Conservation (phyloP, 92 coral and sea anemone species). For the Scolanthus callimorphus region DNA sequence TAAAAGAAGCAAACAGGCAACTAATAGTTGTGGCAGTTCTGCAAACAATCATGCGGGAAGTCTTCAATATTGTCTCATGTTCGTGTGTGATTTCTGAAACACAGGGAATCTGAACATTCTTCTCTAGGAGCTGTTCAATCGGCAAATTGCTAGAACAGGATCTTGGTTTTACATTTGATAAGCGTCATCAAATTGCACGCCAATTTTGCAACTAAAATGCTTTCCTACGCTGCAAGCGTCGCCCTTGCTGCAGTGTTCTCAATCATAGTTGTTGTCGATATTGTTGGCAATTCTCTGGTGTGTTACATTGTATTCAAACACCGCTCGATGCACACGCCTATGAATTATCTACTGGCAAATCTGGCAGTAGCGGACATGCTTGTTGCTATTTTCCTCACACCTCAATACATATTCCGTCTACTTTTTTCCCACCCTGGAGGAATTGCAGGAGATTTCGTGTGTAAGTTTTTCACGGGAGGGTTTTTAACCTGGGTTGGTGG, state of each 20-base stretch:
- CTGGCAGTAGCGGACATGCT: constrained; percentile 15
- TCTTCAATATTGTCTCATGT: too few relatives aligned
- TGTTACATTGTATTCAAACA: not conserved
- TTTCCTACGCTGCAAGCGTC: not conserved
- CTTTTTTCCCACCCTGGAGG: constrained; percentile 12
- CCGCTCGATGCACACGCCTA: constrained; percentile 12
- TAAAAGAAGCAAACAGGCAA: too few relatives aligned
- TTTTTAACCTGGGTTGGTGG: constrained; percentile 15
- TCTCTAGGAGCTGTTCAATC: too few relatives aligned
- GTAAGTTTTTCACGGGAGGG: constrained; percentile 22
- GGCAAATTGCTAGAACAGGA: too few relatives aligned
- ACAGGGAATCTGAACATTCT: too few relatives aligned
- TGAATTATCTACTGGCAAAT: constrained; percentile 17
- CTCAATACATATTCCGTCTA: constrained; percentile 20
- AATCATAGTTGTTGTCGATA: not conserved
- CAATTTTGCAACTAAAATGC: constrained; percentile 1
- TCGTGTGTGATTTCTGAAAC: too few relatives aligned
- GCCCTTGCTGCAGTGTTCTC: constrained; percentile 2
- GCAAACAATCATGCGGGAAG: too few relatives aligned
- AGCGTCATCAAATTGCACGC: too few relatives aligned
- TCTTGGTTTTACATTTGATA: too few relatives aligned
- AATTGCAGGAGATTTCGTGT: constrained; percentile 6
- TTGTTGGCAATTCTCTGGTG: constrained; percentile 12
- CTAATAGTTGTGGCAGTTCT: too few relatives aligned
- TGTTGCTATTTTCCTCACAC: constrained; percentile 13